These are phyloP conservation scores for Brachionus paranguensis DNA, from an alignment of 1,140 invertebrate species.

Conservation along the genomic window DNA sequence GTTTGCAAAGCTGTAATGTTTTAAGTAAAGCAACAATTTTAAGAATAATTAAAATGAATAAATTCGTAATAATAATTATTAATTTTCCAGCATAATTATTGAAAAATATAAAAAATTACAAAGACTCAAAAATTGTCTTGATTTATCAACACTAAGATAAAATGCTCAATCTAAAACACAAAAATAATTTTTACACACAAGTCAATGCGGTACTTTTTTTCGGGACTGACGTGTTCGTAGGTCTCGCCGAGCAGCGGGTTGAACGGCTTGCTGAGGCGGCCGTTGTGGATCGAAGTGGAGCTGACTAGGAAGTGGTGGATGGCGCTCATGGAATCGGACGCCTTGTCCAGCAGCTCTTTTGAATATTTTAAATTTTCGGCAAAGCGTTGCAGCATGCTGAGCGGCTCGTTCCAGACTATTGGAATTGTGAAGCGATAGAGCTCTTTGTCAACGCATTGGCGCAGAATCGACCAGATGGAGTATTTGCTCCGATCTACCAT, in stretches of 20 bases:
- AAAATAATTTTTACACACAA: too few relatives aligned
- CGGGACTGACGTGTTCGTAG: conserved; percentile 57
- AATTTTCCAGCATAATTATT: too few relatives aligned
- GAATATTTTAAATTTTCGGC: conserved; percentile 91
- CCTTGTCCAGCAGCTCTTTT: conserved; percentile 67
- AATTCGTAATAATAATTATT: too few relatives aligned
- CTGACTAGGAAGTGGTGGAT: not conserved
- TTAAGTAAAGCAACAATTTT: too few relatives aligned
- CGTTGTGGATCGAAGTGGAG: conserved; percentile 3
- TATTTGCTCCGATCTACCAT: conserved; percentile 81
- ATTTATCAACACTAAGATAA: too few relatives aligned
- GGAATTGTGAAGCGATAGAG: conserved; percentile 97
- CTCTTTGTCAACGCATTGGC: conserved; percentile 80
- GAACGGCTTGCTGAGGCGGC: conserved; percentile 29
- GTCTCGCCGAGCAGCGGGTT: conserved; percentile 40
- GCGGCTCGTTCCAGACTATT: conserved; percentile 89
- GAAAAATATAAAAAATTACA: too few relatives aligned
- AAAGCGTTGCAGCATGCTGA: conserved; percentile 87
- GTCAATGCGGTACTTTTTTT: conserved; percentile 53
- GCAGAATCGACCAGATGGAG: conserved; percentile 86
- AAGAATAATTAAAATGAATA: too few relatives aligned
- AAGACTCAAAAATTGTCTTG: too few relatives aligned
- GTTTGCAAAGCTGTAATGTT: too few relatives aligned
- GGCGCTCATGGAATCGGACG: conserved; percentile 61
- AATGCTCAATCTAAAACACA: too few relatives aligned